Percentiles rank a stretch among this genome's conserved stretches.
These are phyloP conservation scores for Condylura cristata DNA, from an alignment of 2,113 vertebrate genomes.

Conservation along the genomic window DNA sequence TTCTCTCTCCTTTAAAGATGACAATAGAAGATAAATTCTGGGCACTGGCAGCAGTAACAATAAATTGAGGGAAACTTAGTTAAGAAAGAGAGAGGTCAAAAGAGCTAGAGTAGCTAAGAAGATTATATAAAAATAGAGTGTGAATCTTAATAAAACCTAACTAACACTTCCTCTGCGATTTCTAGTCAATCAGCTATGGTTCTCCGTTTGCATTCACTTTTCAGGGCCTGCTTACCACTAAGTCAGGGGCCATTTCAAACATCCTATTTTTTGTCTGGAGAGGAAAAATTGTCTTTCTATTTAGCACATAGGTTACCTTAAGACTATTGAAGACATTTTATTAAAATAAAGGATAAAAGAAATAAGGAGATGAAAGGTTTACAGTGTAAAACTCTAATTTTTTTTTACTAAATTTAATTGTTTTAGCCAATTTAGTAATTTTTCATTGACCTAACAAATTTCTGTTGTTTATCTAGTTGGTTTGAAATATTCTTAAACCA, in stretches of 20 bases:
- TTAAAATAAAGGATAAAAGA: neutral
- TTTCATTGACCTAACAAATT: neutral
- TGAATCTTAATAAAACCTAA: neutral
- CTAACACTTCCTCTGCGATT: neutral
- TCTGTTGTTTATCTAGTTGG: neutral
- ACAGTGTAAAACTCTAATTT: neutral
- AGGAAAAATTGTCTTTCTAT: neutral
- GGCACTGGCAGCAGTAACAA: neutral
- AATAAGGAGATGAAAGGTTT: neutral
- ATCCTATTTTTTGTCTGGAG: neutral
- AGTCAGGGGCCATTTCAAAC: neutral
- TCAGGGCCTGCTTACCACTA: neutral
- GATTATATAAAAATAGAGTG: neutral
- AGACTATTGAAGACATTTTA: neutral
- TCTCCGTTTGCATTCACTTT: neutral
- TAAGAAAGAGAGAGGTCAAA: neutral
- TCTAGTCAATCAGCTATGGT: neutral
- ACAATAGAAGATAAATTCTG: neutral
- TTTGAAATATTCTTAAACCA: neutral
- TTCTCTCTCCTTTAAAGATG: neutral
- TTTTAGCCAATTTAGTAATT: neutral
- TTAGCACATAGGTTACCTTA: neutral
- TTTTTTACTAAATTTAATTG: neutral
- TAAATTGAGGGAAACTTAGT: neutral
- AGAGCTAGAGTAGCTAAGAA: neutral